Evolutionary conservation across 2,113 vertebrate genomes (phyloP).

Genomic region (Scytalopus superciliaris): DNA sequence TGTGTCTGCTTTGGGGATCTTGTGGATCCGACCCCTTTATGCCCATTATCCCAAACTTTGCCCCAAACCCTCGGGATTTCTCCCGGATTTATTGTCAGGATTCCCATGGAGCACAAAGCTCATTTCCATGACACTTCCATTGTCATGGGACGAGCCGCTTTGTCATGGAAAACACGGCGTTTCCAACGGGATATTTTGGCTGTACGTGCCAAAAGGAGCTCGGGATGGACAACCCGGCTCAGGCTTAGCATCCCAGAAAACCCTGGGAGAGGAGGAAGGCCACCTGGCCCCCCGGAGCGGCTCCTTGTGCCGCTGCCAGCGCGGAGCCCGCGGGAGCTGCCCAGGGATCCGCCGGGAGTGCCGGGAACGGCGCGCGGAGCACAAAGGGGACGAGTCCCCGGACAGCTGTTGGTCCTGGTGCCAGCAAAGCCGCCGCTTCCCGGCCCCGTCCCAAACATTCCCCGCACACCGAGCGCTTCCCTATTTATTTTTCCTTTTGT

Average conservation of each 20-base stretch:
- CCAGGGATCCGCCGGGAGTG: too few relatives aligned
- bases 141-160: not conserved
- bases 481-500: not conserved
- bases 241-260: too few relatives aligned
- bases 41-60: not conserved
- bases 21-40: fast-evolving
- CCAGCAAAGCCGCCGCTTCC: not conserved
- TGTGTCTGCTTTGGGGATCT: fast-evolving
- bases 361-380: not conserved
- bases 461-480: too few relatives aligned
- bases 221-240: too few relatives aligned
- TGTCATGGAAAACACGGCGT: not conserved
- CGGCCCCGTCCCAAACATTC: too few relatives aligned
- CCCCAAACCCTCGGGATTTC: fast-evolving
- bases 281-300: not conserved
- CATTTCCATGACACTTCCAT: not conserved
- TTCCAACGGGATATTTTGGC: not conserved
- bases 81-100: not conserved
- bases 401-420: not conserved
- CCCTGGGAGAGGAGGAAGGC: too few relatives aligned
- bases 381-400: not conserved
- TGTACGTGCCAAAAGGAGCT: too few relatives aligned
- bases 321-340: too few relatives aligned
- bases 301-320: too few relatives aligned
- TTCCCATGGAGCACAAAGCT: not conserved